These are phyloP conservation scores for Catocala fraxini DNA, from an alignment of 2,888 invertebrate species.

Conservation along the genomic window DNA sequence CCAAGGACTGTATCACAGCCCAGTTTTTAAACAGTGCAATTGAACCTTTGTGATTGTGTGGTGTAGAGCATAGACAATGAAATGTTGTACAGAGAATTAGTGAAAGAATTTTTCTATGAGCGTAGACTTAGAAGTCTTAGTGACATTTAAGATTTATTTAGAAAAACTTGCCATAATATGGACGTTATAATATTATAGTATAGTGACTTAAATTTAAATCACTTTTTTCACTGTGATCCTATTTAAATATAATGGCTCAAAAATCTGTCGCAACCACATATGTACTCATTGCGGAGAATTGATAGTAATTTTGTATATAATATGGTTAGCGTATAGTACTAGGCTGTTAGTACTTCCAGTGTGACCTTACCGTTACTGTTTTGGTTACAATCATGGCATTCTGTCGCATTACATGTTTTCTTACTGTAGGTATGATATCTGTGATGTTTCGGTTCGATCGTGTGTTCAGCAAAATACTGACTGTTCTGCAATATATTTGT, in stretches of 20 bases:
- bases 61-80: slow-evolving; percentile 25
- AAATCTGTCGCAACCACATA: slow-evolving; percentile 76
- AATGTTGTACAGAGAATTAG: slow-evolving; percentile 77
- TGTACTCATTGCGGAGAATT: slow-evolving; percentile 55
- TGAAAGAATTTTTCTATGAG: slow-evolving; percentile 82
- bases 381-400: slow-evolving; percentile 65
- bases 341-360: slow-evolving; percentile 78
- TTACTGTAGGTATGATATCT: slow-evolving; percentile 78
- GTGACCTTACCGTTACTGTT: slow-evolving; percentile 80
- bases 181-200: slow-evolving; percentile 77
- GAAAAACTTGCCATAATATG: slow-evolving; percentile 85
- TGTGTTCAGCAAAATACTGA: slow-evolving; percentile 43
- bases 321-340: slow-evolving; percentile 74
- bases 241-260: slow-evolving; percentile 85
- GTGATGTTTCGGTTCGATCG: slow-evolving; percentile 78
- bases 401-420: slow-evolving; percentile 54
- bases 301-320: slow-evolving; percentile 76
- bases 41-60: slow-evolving; percentile 45
- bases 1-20: slow-evolving; percentile 85
- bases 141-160: slow-evolving; percentile 81
- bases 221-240: slow-evolving; percentile 88
- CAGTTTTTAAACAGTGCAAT: slow-evolving; percentile 77
- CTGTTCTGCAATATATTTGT: too few relatives aligned
- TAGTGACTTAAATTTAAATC: slow-evolving; percentile 81
- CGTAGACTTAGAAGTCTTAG: slow-evolving; percentile 77